Conservation (phyloP, 2,888 invertebrate species). For the Torymus auratus region DNA sequence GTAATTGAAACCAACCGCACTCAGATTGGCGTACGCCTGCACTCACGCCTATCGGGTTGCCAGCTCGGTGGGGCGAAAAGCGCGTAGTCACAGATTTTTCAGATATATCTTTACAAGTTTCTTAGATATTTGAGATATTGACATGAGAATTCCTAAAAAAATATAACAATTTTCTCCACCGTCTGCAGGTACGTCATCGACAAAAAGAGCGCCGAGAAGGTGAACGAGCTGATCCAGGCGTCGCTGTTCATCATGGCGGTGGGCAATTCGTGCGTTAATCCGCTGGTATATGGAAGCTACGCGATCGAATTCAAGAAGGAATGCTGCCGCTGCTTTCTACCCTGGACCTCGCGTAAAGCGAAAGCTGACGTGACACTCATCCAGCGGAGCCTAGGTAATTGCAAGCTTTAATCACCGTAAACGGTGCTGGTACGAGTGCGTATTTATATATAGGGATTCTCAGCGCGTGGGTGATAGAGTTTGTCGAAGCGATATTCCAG, state of each 20-base stretch:
- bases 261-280: constrained; percentile 89
- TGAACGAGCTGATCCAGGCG: constrained; percentile 83
- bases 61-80: no score
- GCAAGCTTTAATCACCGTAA: neutral
- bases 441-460: no score
- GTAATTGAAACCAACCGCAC: no score
- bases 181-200: constrained; percentile 83
- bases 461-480: no score
- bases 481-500: neutral
- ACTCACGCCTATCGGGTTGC: no score
- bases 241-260: constrained; percentile 88
- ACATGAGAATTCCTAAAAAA: no score
- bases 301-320: constrained; percentile 80
- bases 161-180: no score
- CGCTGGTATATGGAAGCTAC: constrained; percentile 86
- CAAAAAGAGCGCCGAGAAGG: constrained; percentile 81
- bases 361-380: constrained; percentile 54
- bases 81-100: no score
- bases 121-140: no score
- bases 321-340: constrained; percentile 70
- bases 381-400: constrained; percentile 61
- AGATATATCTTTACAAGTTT: no score
- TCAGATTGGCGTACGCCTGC: no score
- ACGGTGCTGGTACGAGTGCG: no score
- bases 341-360: constrained; percentile 45